Evolutionary conservation across 2,797 vertebrate genomes (phyloP), one percentile per base, ranked within the genome.

Genomic region (Squalus acanthias): DNA sequence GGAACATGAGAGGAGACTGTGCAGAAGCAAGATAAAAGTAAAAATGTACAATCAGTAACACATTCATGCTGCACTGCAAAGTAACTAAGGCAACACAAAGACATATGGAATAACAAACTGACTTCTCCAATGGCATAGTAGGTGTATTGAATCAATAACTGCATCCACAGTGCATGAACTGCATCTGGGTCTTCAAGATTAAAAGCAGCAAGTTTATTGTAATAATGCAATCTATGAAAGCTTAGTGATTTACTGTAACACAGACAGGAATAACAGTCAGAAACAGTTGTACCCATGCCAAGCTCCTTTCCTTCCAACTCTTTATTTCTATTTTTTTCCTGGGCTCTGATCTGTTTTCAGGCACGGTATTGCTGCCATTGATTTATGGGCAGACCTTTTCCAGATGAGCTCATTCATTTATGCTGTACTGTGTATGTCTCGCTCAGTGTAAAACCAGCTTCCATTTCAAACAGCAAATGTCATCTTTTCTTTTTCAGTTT

Each of bases 121-220:
- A n/a, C 33, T 65, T 91, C 57, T n/a, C 57, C 57, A 39, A 65
- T 65, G 60, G 89, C 33, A 65, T n/a, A 39, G 6, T 65, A 5
- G 33, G 33, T 1, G n/a, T 95, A 74, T 72, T 95, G 67, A 72
- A 95, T 95, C 93, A 95, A 95, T 57, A 95, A 20, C 69, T 72
- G 93, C 46, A 70, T 33, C 67, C 67, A 95, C 39, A 26, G n/a
- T 39, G 50, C 67, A 53, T 39, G n/a, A 74, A 22, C 69, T 72
- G 46, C 22, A 53, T 72, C 93, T 70, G 39, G 17, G 4, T 26
- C 39, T 95, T 72, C 67, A 74, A 95, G 39, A 72, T 95, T 95
- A 95, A 50, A 74, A 29, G 69, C n/a, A 13, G 24, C 67, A 72
- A 50, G 0, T 72, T 50, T 95, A 92, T 26, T 72, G 24, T 95